These are phyloP conservation scores for Pachycephus smyrnensis DNA, from an alignment of 2,888 invertebrate genomes.

Conservation along the genomic window DNA sequence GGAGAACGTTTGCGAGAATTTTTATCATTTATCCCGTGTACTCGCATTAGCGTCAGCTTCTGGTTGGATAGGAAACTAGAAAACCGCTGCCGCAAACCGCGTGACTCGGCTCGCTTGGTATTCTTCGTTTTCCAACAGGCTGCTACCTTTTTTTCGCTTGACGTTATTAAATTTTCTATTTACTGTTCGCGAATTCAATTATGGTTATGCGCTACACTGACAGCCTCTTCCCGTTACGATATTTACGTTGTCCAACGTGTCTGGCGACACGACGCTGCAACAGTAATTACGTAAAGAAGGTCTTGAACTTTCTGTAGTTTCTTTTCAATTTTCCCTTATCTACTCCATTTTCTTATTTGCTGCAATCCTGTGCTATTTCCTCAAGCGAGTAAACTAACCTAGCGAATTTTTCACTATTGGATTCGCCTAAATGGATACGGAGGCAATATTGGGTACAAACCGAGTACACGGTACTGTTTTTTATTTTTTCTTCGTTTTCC, in stretches of 20 bases:
- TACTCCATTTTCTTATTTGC: background rate
- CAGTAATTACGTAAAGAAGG: background rate
- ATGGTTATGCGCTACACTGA: background rate
- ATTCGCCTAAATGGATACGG: background rate
- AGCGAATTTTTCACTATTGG: background rate
- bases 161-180: background rate
- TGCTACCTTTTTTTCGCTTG: background rate
- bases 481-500: too few species aligned
- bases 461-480: too few species aligned
- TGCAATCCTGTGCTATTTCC: background rate
- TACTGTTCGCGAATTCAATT: background rate
- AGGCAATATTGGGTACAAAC: background rate
- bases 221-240: background rate
- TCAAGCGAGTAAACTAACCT: background rate
- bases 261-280: background rate
- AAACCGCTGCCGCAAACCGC: background rate
- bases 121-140: background rate
- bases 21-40: background rate
- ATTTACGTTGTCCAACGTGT: background rate
- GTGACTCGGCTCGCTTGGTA: background rate
- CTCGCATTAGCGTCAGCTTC: background rate
- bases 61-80: background rate
- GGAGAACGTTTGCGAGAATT: background rate
- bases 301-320: background rate
- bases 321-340: background rate